phyloP scores from a whole-genome alignment of 2,113 vertebrate species.

The Sciurus niger region DNA sequence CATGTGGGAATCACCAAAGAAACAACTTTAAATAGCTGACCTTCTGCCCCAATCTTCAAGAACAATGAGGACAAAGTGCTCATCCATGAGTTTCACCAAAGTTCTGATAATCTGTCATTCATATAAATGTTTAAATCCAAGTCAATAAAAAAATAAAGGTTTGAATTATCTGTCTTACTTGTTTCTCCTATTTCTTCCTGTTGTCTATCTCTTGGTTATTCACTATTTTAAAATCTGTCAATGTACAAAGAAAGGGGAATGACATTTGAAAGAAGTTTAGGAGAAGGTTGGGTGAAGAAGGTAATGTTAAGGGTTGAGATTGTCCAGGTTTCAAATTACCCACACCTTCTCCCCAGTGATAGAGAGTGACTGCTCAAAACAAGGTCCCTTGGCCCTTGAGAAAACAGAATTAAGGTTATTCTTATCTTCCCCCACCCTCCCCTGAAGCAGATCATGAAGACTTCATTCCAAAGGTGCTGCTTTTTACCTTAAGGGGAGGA shows the following conservation, averaged over 20 bases:
- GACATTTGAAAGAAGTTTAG: constrained; percentile 28
- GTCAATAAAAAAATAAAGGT: background rate
- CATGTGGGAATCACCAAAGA: background rate
- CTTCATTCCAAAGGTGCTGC: background rate
- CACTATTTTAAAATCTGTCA: background rate
- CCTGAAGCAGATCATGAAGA: background rate
- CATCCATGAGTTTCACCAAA: background rate
- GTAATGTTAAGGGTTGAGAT: constrained; percentile 11
- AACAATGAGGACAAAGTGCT: background rate
- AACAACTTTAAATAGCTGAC: constrained; percentile 35
- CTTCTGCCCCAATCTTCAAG: background rate
- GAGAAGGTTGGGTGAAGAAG: constrained; percentile 13
- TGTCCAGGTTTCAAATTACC: background rate
- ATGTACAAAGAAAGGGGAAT: background rate
- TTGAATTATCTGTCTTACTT: background rate
- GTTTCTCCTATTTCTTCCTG: background rate
- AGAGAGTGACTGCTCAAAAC: background rate
- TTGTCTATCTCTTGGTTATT: background rate
- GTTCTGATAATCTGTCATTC: background rate
- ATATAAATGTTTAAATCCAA: background rate
- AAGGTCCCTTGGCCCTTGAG: no score
- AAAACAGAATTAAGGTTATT: background rate
- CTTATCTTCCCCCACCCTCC: background rate
- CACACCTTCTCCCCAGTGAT: background rate
- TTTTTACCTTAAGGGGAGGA: background rate